Evolutionary conservation across 1,140 invertebrate genomes (phyloP).

Genomic region (fruit fly (Drosophila melanogaster)): Release_6_plus_ISO1_MT NC_004354.4:9517001-9517500

Average conservation of each 20-base stretch:
- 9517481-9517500: slow-evolving; percentile 33
- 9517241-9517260: slow-evolving; percentile 38
- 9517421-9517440: slow-evolving; percentile 75
- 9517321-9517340: slow-evolving; percentile 35
- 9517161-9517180: no score
- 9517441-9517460: slow-evolving; percentile 71
- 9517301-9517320: slow-evolving; percentile 14
- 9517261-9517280: slow-evolving; percentile 15
- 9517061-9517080: no score
- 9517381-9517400: slow-evolving; percentile 6
- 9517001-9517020: no score
- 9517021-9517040: no score
- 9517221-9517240: slow-evolving; percentile 47
- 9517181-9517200: background rate
- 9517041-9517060: no score
- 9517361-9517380: slow-evolving; percentile 23
- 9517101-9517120: no score
- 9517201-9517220: slow-evolving; percentile 41
- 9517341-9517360: slow-evolving; percentile 28
- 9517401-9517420: slow-evolving; percentile 75
- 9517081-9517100: no score
- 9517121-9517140: no score
- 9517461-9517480: slow-evolving; percentile 33
- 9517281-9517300: background rate
- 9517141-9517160: no score